These are phyloP conservation scores for Dallia pectoralis DNA, from an alignment of 2,797 vertebrate species.

Conservation along the genomic window DNA sequence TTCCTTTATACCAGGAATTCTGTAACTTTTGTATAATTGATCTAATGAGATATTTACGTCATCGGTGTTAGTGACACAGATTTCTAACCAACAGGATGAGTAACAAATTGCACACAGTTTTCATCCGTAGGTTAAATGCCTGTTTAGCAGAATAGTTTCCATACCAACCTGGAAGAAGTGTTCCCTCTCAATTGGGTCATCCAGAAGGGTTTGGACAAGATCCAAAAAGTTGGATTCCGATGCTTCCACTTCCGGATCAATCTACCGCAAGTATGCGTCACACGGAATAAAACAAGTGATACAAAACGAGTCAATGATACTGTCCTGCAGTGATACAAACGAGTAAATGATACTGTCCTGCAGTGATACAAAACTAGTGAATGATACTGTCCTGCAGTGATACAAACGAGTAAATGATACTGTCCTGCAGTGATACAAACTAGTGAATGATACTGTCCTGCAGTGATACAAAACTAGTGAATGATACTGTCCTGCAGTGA, in stretches of 20 bases:
- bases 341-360: background rate
- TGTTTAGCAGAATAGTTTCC: background rate
- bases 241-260: background rate
- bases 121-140: background rate
- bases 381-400: background rate
- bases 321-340: background rate
- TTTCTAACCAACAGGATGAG: background rate
- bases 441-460: background rate
- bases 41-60: background rate
- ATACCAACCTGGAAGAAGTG: slow-evolving; percentile 9
- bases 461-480: too few species aligned
- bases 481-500: background rate
- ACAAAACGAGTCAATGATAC: background rate
- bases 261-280: background rate
- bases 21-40: background rate
- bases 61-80: background rate
- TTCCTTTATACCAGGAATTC: too few species aligned
- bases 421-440: background rate
- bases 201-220: background rate
- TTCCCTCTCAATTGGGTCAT: background rate
- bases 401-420: background rate
- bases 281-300: background rate
- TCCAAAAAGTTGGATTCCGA: background rate
- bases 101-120: background rate
- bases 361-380: too few species aligned